Conservation (phyloP, 2,888 invertebrate species). For the Aphelenchoides bicaudatus region DNA sequence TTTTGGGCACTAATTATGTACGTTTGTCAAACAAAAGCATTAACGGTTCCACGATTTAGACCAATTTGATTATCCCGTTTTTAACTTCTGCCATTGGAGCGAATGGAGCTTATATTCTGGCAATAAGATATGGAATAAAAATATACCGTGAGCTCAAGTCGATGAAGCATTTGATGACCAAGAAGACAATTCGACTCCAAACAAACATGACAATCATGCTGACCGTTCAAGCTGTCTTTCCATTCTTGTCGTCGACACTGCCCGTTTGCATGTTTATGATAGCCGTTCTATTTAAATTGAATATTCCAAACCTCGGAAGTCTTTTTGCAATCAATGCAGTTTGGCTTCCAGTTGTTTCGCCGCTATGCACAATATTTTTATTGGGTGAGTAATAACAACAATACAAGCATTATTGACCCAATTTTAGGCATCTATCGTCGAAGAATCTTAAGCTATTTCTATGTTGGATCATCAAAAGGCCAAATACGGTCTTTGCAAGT, state of each 20-base stretch:
- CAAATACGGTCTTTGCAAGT: too few relatives aligned
- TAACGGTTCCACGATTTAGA: background rate
- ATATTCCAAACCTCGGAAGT: background rate
- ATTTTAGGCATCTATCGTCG: too few relatives aligned
- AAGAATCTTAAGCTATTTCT: too few relatives aligned
- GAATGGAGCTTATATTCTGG: background rate
- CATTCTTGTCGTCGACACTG: background rate
- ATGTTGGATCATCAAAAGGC: too few relatives aligned
- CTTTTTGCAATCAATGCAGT: background rate
- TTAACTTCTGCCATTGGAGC: background rate
- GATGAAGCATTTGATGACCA: constrained; percentile 11
- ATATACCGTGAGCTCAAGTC: constrained; percentile 1
- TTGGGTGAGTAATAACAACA: too few relatives aligned
- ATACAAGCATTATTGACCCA: too few relatives aligned
- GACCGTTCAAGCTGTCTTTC: background rate
- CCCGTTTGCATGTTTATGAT: background rate
- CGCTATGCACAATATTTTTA: constrained; percentile 3
- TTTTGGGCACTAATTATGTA: constrained; percentile 4
- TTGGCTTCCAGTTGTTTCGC: constrained; percentile 4
- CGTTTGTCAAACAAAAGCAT: background rate
- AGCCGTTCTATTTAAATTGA: background rate
- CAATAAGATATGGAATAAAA: background rate
- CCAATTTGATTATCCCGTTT: background rate
- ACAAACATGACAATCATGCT: background rate
- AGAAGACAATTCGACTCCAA: constrained; percentile 3